Conservation (phyloP, 2,797 vertebrate species). For the Squalus acanthias region DNA sequence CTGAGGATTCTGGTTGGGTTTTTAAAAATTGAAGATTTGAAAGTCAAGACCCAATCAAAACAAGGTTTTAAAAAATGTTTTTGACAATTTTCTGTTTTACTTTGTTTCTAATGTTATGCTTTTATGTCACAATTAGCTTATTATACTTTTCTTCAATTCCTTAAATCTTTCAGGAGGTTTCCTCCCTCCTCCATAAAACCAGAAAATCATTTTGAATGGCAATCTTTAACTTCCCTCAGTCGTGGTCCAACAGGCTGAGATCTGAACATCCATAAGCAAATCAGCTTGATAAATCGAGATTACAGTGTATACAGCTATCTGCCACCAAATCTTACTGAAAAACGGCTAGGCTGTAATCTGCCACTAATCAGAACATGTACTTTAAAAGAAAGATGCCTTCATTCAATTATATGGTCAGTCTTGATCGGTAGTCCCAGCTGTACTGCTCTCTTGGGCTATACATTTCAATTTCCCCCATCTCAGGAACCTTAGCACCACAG, state of each 20-base stretch:
- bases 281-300: background rate
- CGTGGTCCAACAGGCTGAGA: background rate
- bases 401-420: background rate
- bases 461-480: background rate
- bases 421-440: background rate
- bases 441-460: background rate
- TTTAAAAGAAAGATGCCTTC: background rate
- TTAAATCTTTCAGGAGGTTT: background rate
- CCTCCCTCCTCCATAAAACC: background rate
- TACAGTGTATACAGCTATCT: background rate
- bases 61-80: background rate
- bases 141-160: background rate
- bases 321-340: background rate
- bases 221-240: background rate
- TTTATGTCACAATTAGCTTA: background rate
- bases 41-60: background rate
- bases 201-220: background rate
- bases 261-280: background rate
- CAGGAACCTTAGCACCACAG: background rate
- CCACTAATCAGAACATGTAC: background rate
- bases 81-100: background rate
- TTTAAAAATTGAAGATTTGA: background rate
- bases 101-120: background rate
- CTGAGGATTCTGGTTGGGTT: background rate
- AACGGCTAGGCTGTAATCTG: background rate